phyloP scores from a whole-genome alignment of 2,797 vertebrate genomes.

The Microctenopoma lineatum region DNA sequence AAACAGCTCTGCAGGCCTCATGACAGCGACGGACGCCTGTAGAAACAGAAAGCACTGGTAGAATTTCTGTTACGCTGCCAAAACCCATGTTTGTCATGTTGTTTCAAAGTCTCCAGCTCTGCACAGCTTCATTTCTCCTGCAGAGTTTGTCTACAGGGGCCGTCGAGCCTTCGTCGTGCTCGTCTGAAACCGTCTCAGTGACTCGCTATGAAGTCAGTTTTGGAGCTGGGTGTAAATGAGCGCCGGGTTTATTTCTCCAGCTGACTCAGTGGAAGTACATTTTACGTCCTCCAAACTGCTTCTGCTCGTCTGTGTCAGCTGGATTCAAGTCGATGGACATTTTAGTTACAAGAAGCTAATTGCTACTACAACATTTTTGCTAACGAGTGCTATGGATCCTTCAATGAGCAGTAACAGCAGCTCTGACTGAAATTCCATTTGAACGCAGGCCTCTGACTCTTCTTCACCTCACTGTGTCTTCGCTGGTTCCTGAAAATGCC shows the following conservation, averaged over 20 bases:
- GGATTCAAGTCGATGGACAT: not conserved
- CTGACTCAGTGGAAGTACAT: not conserved
- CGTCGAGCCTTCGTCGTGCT: not conserved
- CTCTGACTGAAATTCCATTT: too few relatives aligned
- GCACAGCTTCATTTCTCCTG: too few relatives aligned
- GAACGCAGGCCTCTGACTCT: too few relatives aligned
- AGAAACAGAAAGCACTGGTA: not conserved
- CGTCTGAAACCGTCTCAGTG: not conserved
- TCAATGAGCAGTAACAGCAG: too few relatives aligned
- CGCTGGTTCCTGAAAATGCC: too few relatives aligned
- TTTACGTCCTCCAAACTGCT: not conserved
- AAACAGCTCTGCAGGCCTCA: constrained; percentile 15
- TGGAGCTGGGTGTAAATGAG: not conserved
- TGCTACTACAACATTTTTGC: not conserved
- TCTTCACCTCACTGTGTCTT: too few relatives aligned
- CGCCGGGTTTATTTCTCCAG: not conserved
- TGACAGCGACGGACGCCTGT: constrained; percentile 14
- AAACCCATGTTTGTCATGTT: constrained; percentile 6
- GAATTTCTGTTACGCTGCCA: constrained; percentile 10
- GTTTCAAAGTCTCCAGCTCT: too few relatives aligned
- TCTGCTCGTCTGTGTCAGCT: not conserved
- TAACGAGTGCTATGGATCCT: not conserved
- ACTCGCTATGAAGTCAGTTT: not conserved
- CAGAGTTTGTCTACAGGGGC: not conserved
- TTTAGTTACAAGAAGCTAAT: not conserved